These are phyloP conservation scores for Acanthopagrus latus DNA, from an alignment of 2,797 vertebrate species.

Conservation along the genomic window DNA sequence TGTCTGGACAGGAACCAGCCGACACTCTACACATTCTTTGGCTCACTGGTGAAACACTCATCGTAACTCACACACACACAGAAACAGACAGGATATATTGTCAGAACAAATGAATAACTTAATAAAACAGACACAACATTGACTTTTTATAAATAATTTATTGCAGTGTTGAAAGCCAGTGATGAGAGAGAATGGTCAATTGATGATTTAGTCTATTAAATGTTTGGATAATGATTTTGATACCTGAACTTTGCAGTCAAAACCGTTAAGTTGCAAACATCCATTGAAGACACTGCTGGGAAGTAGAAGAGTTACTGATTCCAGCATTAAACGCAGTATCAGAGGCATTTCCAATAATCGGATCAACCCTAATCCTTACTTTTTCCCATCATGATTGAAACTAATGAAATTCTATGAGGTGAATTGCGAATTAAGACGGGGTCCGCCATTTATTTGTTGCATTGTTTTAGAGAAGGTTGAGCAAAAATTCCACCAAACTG, in stretches of 20 bases:
- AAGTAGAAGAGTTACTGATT: too few species aligned
- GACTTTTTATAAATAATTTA: conserved; percentile 5
- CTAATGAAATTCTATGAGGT: too few species aligned
- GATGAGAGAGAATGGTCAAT: too few species aligned
- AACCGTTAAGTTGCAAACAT: too few species aligned
- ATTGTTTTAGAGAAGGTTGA: background rate
- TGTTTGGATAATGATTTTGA: too few species aligned
- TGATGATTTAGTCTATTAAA: too few species aligned
- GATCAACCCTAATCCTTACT: background rate
- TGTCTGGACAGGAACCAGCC: conserved; percentile 46
- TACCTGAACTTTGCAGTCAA: too few species aligned
- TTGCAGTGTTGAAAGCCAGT: background rate
- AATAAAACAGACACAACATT: background rate
- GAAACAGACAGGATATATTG: background rate
- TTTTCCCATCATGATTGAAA: background rate
- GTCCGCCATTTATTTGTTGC: background rate
- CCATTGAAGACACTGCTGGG: too few species aligned
- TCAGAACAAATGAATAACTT: background rate
- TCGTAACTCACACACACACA: background rate
- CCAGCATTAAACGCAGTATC: too few species aligned
- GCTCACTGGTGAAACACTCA: conserved; percentile 31
- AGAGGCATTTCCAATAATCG: too few species aligned
- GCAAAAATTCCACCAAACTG: background rate
- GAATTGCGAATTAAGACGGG: background rate
- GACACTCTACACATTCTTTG: conserved; percentile 48